These are phyloP conservation scores for Papilio gigon DNA, from an alignment of 2,888 invertebrate species.

Conservation along the genomic window DNA sequence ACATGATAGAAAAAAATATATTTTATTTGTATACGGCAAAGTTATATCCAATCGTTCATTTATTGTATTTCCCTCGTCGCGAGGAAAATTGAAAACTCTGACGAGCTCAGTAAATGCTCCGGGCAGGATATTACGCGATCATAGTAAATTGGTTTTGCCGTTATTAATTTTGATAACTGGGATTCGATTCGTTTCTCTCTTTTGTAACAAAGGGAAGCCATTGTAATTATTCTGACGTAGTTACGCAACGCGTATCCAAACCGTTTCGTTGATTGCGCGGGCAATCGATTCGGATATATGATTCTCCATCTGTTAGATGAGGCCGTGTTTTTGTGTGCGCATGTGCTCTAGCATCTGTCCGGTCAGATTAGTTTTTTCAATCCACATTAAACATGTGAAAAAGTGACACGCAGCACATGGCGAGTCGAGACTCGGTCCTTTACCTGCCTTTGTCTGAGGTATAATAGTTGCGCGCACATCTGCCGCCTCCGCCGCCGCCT, in stretches of 20 bases:
- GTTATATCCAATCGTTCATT: constrained; percentile 53
- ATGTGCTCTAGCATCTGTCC: constrained; percentile 77
- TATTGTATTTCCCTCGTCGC: constrained; percentile 52
- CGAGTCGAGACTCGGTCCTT: constrained; percentile 67
- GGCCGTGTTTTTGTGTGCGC: constrained; percentile 64
- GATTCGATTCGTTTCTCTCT: constrained; percentile 81
- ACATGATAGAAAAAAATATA: constrained; percentile 2
- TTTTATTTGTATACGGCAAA: constrained; percentile 52
- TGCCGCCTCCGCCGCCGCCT: constrained; percentile 69
- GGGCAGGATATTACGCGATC: constrained; percentile 78
- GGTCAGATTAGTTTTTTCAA: constrained; percentile 75
- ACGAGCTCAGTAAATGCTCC: constrained; percentile 65
- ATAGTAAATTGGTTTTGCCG: constrained; percentile 77
- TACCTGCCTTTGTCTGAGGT: constrained; percentile 78
- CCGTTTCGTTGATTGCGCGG: constrained; percentile 56
- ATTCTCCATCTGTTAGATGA: constrained; percentile 44
- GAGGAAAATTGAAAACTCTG: constrained; percentile 65
- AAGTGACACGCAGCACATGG: constrained; percentile 81
- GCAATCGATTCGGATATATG: constrained; percentile 59
- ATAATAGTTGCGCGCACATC: constrained; percentile 76
- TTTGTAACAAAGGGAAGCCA: constrained; percentile 81
- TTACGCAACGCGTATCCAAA: constrained; percentile 64
- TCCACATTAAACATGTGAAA: constrained; percentile 78
- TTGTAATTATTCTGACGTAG: constrained; percentile 77
- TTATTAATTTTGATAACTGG: constrained; percentile 82